A percentile compares a stretch with the other conserved stretches of the same genome.
These are phyloP conservation scores for Prunella fulvescens DNA, from an alignment of 2,113 vertebrate species.

Conservation along the genomic window DNA sequence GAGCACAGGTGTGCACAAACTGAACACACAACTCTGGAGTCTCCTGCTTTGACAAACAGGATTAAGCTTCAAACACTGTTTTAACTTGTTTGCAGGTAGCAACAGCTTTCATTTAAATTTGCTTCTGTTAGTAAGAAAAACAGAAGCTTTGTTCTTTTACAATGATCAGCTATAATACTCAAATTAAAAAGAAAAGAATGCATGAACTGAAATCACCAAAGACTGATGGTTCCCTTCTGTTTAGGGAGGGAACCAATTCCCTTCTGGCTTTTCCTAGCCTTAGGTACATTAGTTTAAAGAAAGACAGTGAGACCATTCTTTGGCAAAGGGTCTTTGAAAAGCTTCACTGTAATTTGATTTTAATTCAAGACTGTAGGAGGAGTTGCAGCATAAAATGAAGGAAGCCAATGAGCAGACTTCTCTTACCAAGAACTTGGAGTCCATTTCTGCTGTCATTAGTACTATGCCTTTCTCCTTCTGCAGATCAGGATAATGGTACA, in stretches of 20 bases:
- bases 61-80: background rate
- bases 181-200: background rate
- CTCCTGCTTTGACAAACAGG: background rate
- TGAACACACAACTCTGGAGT: background rate
- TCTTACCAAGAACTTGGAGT: slow-evolving; percentile 87
- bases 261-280: background rate
- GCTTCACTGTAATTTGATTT: background rate
- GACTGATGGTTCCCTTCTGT: background rate
- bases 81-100: background rate
- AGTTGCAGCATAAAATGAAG: background rate
- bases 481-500: slow-evolving; percentile 92
- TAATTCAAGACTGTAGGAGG: background rate
- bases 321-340: background rate
- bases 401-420: background rate
- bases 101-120: background rate
- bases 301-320: background rate
- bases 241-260: no score
- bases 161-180: background rate
- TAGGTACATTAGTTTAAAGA: background rate
- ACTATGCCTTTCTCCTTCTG: slow-evolving; percentile 90
- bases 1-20: background rate
- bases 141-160: background rate
- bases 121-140: background rate
- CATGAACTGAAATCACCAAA: background rate
- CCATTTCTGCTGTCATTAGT: slow-evolving; percentile 93